Evolutionary conservation across 2,888 invertebrate genomes (phyloP), one percentile per base, ranked within the genome.

Genomic region (Branchinecta sandiegonensis): DNA sequence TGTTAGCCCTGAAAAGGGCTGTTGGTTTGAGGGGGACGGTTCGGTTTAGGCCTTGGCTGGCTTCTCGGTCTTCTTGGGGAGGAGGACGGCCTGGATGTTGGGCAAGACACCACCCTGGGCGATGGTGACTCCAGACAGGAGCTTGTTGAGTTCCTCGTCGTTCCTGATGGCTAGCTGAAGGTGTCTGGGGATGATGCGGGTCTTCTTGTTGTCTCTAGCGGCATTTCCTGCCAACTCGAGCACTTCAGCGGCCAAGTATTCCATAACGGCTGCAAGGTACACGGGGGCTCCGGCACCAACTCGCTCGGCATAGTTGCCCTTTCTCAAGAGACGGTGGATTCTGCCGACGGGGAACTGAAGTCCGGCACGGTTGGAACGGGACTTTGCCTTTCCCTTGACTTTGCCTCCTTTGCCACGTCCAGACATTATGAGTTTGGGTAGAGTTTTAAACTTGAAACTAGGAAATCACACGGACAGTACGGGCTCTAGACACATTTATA

Each of bases 21-120:
- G 23, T 23, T 23, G 1, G 23, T 23, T 23, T 23, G 23, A 23
- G 23, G 23, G 23, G 23, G 23, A 23, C 23, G 23, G 23, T 23
- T 23, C 23, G 23, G 23, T 23, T 23, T 23, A 23, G 23, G 23
- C 23, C 23, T 23, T 23, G 23, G 23, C 23, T 23, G 23, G 23
- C 23, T 23, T 23, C 23, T 76, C 77, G 0, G 86, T 84, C 78
- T 88, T 85, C 81, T 87, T 89, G 67, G 89, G 88, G 70, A 90
- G 76, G 2, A 90, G 79, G 14, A 86, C 84, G 5, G 87, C 83
- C 74, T 88, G 86, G 72, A 90, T 89, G 75, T 87, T 86, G 0
- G 90, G 90, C 75, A 92, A 77, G 0, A 91, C 90, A 74, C 90
- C 91, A 70, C 90, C 90, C 78, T 90, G 87, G 46, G 89, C 85